These are phyloP conservation scores for Eupithecia abbreviata DNA, from an alignment of 2,888 invertebrate species.

Conservation along the genomic window DNA sequence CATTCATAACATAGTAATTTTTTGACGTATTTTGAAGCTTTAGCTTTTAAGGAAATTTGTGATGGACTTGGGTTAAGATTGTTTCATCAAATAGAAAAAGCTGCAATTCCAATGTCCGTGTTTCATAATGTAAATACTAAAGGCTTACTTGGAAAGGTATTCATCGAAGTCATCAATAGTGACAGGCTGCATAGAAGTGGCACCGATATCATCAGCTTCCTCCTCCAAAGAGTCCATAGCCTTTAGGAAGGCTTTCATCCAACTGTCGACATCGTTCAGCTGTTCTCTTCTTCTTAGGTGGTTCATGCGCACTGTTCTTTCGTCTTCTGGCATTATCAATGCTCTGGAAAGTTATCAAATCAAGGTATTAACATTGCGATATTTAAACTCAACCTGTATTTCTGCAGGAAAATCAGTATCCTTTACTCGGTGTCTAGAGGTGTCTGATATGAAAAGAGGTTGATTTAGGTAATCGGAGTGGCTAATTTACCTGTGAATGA, in stretches of 20 bases:
- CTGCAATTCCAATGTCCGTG: not conserved
- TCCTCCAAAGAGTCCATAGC: constrained; percentile 94
- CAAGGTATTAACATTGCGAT: not conserved
- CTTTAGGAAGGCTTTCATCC: constrained; percentile 94
- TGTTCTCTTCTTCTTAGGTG: constrained; percentile 91
- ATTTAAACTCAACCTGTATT: not conserved
- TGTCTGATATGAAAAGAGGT: not conserved
- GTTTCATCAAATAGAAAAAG: not conserved
- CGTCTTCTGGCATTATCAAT: constrained; percentile 95
- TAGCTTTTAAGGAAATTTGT: not conserved
- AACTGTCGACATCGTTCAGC: constrained; percentile 92
- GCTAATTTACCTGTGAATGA: constrained; percentile 87
- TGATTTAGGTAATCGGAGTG: not conserved
- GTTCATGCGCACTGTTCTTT: constrained; percentile 93
- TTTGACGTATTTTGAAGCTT: not conserved
- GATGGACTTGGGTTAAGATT: not conserved
- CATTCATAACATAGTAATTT: too few species aligned
- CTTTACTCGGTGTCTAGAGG: not conserved
- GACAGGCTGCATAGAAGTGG: constrained; percentile 94
- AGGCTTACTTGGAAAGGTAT: constrained; percentile 91
- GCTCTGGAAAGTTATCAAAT: constrained; percentile 81
- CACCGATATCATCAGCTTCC: constrained; percentile 91
- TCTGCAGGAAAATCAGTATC: not conserved
- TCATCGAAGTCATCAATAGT: constrained; percentile 95
- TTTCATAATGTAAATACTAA: not conserved